Conservation (phyloP, 2,888 invertebrate genomes). For the Drosophila buzzatii region DNA sequence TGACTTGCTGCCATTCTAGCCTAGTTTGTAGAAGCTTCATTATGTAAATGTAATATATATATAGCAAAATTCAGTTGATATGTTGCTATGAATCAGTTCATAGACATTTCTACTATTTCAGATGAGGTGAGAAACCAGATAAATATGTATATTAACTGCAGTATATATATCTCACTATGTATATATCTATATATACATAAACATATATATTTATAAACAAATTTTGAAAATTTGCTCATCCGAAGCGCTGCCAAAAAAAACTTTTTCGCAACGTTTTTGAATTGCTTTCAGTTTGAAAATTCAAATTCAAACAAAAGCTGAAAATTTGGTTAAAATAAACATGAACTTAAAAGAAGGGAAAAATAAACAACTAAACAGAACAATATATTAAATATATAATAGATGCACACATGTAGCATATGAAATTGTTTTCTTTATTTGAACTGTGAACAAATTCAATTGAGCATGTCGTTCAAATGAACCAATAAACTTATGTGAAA, state of each 20-base stretch:
- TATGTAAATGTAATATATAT: not conserved
- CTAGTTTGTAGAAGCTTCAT: conserved; percentile 3
- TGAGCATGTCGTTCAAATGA: not conserved
- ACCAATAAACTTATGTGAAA: not conserved
- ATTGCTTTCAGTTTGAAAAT: conserved; percentile 42
- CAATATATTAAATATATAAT: not conserved
- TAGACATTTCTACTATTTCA: conserved; percentile 31
- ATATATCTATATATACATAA: conserved; percentile 11
- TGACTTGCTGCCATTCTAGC: conserved; percentile 29
- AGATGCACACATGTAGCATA: not conserved
- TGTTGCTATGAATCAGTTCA: conserved; percentile 33
- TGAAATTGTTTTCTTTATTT: not conserved
- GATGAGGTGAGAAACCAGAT: conserved; percentile 26
- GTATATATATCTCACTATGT: conserved; percentile 18
- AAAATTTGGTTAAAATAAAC: conserved; percentile 39
- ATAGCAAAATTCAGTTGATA: not conserved
- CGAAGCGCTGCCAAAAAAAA: conserved; percentile 44
- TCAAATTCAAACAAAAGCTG: conserved; percentile 14
- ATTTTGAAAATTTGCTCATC: conserved; percentile 56
- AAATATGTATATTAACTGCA: conserved; percentile 39
- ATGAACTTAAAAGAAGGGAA: conserved; percentile 24
- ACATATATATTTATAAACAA: conserved; percentile 8
- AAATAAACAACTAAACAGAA: conserved; percentile 15
- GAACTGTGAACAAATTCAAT: not conserved
- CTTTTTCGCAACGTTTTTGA: conserved; percentile 11